Evolutionary conservation across 2,113 vertebrate species (phyloP), one percentile per base, ranked within the genome.

Genomic region (Menura novaehollandiae): DNA sequence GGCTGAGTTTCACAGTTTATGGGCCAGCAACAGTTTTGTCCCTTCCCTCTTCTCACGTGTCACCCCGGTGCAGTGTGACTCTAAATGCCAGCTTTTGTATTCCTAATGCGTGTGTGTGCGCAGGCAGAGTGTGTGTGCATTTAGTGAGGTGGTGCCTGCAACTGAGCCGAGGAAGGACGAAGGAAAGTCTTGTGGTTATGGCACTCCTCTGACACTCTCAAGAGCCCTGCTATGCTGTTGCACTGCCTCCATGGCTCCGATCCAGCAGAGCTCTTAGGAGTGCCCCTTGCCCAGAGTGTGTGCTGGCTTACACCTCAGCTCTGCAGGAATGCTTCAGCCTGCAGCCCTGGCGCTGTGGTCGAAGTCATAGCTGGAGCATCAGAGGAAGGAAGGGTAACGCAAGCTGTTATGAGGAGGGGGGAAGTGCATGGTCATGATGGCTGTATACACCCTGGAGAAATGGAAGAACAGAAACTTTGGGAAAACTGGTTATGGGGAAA

Each of bases 201-300:
- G 24, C 27, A 11, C 71, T 68, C 11, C 35, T 33, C 12, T 20
- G 59, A 10, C 15, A 2, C 37, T 51, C 1, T 2, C 9, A 35
- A 30, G 49, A 53, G 41, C 9, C 35, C 49, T 53, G 49, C 37
- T 37, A 27, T 52, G 44, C 58, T 75, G 27, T 55, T 59, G n/a
- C 43, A 11, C 33, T 43, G 53, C 47, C 24, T 44, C 10, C 17
- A 6, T 21, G 52, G 49, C 62, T 64, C 3, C 0, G 1, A 9
- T 71, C 67, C 64, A 81, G 43, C 68, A 75, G 73, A 73, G 23
- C 9, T 49, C 56, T 68, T 1, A 7, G 7, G n/a, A 33, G 7
- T 11, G 30, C 55, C 17, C 44, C 64, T 72, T 74, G 44, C 56
- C 37, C 63, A 6, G 24, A 32, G 18, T 0, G 3, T 20, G 9